Conservation (phyloP, 2,113 vertebrate genomes). For the Tachysurus fulvidraco region DNA sequence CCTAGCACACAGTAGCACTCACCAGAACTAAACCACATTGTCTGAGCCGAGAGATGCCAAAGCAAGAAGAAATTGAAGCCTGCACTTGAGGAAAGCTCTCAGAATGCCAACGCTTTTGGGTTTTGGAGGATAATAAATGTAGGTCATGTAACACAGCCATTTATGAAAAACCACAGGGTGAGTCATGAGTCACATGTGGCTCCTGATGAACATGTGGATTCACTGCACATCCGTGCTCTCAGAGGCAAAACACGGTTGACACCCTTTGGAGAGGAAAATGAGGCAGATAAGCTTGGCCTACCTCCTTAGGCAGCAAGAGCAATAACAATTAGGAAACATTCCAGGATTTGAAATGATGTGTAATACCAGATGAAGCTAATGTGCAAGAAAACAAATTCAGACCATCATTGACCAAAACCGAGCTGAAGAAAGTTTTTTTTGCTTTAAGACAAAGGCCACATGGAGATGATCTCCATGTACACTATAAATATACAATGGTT, state of each 20-base stretch:
- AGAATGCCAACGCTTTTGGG: conserved; percentile 10
- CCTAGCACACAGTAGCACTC: conserved; percentile 58
- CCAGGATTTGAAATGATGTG: neutral
- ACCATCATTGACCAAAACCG: neutral
- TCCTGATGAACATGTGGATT: neutral
- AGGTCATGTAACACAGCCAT: conserved; percentile 34
- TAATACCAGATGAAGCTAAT: neutral
- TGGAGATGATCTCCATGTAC: neutral
- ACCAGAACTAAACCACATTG: conserved; percentile 20
- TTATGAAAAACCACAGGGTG: neutral
- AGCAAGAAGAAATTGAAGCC: neutral
- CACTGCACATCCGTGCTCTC: neutral
- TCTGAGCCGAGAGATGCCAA: neutral
- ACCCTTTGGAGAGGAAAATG: conserved; percentile 4
- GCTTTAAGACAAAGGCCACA: neutral
- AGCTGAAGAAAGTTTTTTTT: neutral
- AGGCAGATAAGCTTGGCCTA: neutral
- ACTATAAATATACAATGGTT: conserved; percentile 2
- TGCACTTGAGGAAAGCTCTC: conserved; percentile 4
- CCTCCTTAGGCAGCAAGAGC: neutral
- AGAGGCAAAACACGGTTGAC: neutral
- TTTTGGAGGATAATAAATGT: conserved; percentile 36
- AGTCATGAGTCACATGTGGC: neutral
- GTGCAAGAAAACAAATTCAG: neutral
- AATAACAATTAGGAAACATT: neutral